These are phyloP conservation scores for Tetraodon nigroviridis DNA, from an alignment of 2,113 vertebrate genomes.

Conservation along the genomic window DNA sequence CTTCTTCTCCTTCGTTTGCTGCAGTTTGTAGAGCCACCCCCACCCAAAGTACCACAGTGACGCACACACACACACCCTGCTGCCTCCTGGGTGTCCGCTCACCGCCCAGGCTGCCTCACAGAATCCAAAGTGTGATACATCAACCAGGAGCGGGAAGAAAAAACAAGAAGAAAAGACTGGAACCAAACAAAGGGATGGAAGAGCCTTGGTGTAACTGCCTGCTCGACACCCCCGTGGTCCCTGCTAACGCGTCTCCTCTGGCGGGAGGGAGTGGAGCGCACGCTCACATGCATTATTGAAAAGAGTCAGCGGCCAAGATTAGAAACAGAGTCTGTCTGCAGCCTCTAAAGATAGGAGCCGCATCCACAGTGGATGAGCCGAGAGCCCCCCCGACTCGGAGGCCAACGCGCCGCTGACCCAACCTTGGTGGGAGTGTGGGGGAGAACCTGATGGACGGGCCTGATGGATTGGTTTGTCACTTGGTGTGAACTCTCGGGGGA, in stretches of 20 bases:
- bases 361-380: constrained; percentile 44
- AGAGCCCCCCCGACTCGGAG: constrained; percentile 1
- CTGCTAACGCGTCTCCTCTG: constrained; percentile 35
- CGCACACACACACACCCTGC: constrained; percentile 19
- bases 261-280: constrained; percentile 32
- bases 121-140: constrained; percentile 7
- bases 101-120: constrained; percentile 3
- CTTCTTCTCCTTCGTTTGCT: too few species aligned
- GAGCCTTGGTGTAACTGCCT: constrained; percentile 8
- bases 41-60: constrained; percentile 34
- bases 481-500: constrained; percentile 16
- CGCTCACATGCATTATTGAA: constrained; percentile 71
- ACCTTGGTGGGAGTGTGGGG: constrained; percentile 9
- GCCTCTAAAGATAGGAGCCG: constrained; percentile 72
- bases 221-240: constrained; percentile 24
- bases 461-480: constrained; percentile 52
- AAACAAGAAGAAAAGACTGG: constrained; percentile 24
- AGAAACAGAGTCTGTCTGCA: constrained; percentile 50
- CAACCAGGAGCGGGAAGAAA: constrained; percentile 8
- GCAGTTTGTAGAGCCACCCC: constrained; percentile 12
- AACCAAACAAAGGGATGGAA: constrained; percentile 21
- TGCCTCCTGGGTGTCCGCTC: neutral
- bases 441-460: constrained; percentile 10
- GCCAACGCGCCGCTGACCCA: neutral
- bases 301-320: constrained; percentile 66